Conservation (phyloP, 2,888 invertebrate genomes). For the Panzeria rudis region DNA sequence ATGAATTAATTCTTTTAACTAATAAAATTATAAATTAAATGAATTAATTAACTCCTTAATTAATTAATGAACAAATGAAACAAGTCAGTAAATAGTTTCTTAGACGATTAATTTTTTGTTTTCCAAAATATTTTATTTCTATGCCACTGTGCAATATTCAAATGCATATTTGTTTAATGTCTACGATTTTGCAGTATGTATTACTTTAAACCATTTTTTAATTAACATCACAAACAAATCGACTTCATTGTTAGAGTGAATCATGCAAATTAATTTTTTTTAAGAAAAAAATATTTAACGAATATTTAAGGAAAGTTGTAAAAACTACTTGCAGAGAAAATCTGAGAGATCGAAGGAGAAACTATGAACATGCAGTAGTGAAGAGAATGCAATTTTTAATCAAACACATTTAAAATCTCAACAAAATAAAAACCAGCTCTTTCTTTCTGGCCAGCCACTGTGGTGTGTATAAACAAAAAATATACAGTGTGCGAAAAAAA, state of each 20-base stretch:
- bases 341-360: background rate
- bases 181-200: background rate
- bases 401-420: background rate
- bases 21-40: no score
- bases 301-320: slow-evolving; percentile 30
- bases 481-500: slow-evolving; percentile 48
- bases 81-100: no score
- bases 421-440: slow-evolving; percentile 46
- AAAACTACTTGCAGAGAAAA: background rate
- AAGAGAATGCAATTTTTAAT: background rate
- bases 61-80: no score
- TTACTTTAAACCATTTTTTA: slow-evolving; percentile 6
- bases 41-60: no score
- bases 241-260: background rate
- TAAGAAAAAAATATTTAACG: background rate
- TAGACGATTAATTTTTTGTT: no score
- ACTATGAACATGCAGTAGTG: background rate
- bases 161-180: background rate
- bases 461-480: background rate
- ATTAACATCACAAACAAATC: slow-evolving; percentile 1
- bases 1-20: no score
- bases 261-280: background rate
- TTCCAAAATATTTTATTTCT: background rate
- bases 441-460: slow-evolving; percentile 10
- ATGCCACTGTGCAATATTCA: background rate